Evolutionary conservation across 2,113 vertebrate genomes (phyloP).

Genomic region (Psilopsiagon aymara): DNA sequence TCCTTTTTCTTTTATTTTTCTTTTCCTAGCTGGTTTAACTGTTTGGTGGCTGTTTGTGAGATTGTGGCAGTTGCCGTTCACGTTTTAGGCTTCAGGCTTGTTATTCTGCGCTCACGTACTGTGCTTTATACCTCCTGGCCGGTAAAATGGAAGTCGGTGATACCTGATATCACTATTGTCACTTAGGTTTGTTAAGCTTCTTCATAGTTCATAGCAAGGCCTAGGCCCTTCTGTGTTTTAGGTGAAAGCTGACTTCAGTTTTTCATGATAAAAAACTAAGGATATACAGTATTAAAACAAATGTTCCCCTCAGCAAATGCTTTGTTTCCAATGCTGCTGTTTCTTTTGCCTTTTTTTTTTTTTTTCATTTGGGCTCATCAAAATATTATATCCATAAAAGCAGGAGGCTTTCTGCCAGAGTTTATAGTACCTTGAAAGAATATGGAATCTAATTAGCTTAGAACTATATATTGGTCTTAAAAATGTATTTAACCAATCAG

Average conservation of each 20-base stretch:
- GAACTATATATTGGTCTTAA: not conserved
- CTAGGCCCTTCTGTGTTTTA: not conserved
- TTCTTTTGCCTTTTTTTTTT: not conserved
- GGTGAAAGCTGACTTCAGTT: not conserved
- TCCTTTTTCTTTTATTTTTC: not conserved
- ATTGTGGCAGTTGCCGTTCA: not conserved
- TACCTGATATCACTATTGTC: not conserved
- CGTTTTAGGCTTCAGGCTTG: not conserved
- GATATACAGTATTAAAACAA: not conserved
- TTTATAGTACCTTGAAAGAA: not conserved
- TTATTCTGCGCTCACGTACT: not conserved
- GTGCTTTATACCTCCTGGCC: not conserved
- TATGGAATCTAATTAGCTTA: not conserved
- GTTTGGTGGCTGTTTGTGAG: slow-evolving; percentile 21
- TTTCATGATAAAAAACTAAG: not conserved
- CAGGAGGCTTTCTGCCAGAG: not conserved
- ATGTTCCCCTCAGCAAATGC: not conserved
- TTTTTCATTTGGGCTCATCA: not conserved
- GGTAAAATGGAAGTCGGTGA: not conserved
- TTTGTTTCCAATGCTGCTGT: not conserved
- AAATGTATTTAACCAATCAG: not conserved
- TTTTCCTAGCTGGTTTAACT: slow-evolving; percentile 19
- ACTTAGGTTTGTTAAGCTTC: not conserved
- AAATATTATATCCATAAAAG: not conserved
- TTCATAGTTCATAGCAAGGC: not conserved